Evolutionary conservation across 1,140 invertebrate species (phyloP).

Genomic region (Bombus superbus): DNA sequence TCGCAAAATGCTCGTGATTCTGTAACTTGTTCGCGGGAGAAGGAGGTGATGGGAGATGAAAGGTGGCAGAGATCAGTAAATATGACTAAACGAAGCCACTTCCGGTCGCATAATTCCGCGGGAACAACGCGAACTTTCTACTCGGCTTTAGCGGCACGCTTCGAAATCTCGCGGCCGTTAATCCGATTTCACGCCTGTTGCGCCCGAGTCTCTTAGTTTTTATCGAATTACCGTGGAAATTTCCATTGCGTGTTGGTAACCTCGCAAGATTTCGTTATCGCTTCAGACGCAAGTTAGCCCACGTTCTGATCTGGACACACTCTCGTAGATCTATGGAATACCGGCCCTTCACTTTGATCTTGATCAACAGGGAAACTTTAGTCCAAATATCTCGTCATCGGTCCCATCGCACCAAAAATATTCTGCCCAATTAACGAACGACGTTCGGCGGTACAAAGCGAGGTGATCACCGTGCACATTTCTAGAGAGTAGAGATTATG

Average conservation of each 20-base stretch:
- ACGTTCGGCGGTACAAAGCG: background rate
- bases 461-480: background rate
- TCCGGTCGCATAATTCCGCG: constrained; percentile 59
- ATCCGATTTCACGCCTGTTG: constrained; percentile 35
- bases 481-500: background rate
- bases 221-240: background rate
- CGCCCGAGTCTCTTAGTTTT: constrained; percentile 2
- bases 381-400: constrained; percentile 42
- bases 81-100: constrained; percentile 62
- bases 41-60: background rate
- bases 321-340: constrained; percentile 65
- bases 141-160: background rate
- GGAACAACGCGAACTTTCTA: constrained; percentile 34
- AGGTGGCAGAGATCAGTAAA: constrained; percentile 37
- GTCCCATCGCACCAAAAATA: rapidly evolving
- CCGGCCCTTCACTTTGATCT: constrained; percentile 78
- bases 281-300: constrained; percentile 67
- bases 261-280: constrained; percentile 64
- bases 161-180: constrained; percentile 45
- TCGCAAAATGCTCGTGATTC: constrained; percentile 48
- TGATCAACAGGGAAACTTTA: constrained; percentile 79
- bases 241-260: background rate
- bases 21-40: constrained; percentile 21
- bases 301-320: constrained; percentile 65
- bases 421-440: too few relatives aligned